A percentile compares a stretch with the other conserved stretches of the same genome.
phyloP scores from a whole-genome alignment of 2,888 invertebrate species.

The Ctenicera cuprea region DNA sequence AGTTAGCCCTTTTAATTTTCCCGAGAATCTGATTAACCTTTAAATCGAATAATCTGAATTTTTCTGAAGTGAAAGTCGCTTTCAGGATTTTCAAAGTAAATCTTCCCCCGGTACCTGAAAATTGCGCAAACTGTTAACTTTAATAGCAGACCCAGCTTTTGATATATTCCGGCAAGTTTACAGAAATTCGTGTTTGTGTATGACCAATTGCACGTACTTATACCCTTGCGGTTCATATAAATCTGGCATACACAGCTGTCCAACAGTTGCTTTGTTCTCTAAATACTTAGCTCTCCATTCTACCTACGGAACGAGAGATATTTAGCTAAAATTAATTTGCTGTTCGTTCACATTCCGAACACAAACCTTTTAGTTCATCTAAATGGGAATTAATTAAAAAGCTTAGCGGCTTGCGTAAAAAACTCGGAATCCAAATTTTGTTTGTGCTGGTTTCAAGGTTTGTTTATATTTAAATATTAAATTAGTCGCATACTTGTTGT shows the following conservation, averaged over 20 bases:
- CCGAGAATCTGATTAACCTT: neutral
- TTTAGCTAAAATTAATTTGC: conserved; percentile 36
- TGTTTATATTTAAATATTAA: too few species aligned
- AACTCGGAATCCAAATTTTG: too few species aligned
- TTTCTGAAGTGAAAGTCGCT: neutral
- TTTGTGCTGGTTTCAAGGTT: too few species aligned
- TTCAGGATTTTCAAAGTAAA: neutral
- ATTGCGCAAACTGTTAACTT: neutral
- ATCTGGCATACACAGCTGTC: conserved; percentile 45
- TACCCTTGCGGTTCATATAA: conserved; percentile 42
- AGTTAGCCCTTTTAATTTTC: neutral
- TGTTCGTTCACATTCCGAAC: neutral
- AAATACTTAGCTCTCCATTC: conserved; percentile 29
- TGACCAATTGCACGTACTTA: conserved; percentile 42
- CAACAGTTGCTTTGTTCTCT: conserved; percentile 39
- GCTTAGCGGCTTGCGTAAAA: neutral
- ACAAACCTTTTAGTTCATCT: neutral
- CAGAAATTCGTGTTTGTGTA: conserved; percentile 35
- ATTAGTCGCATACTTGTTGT: too few species aligned
- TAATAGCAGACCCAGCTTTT: neutral
- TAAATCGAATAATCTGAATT: neutral
- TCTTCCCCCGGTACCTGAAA: neutral
- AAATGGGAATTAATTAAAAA: conserved; percentile 3
- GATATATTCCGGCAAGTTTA: conserved; percentile 39
- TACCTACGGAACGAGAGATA: conserved; percentile 16